phyloP scores from a whole-genome alignment of 2,113 vertebrate species.

The Cygnus atratus region DNA sequence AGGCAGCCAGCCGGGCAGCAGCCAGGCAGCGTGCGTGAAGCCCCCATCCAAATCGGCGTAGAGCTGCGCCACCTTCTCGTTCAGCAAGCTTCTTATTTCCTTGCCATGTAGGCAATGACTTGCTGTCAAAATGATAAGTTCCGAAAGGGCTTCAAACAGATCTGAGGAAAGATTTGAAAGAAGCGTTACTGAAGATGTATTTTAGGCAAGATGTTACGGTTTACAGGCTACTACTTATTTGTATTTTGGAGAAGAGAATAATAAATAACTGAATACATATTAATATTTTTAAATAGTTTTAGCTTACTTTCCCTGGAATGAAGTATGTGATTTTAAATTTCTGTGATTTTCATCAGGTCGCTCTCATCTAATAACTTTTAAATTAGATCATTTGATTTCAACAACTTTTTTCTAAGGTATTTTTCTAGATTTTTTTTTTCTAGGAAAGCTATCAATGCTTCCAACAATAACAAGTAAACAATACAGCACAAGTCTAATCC shows the following conservation, averaged over 20 bases:
- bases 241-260: background rate
- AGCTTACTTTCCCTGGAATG: background rate
- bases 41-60: slow-evolving; percentile 95
- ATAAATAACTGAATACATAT: background rate
- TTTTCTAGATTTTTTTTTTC: background rate
- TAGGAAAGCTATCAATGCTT: background rate
- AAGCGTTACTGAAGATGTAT: background rate
- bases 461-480: background rate
- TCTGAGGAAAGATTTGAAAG: slow-evolving; percentile 72
- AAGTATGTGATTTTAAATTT: background rate
- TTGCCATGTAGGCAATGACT: slow-evolving; percentile 94
- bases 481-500: background rate
- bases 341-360: background rate
- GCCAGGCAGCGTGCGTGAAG: slow-evolving; percentile 94
- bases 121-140: slow-evolving; percentile 97
- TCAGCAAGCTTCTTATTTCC: slow-evolving; percentile 88
- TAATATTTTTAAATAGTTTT: background rate
- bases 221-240: background rate
- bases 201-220: background rate
- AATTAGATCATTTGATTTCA: background rate
- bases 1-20: slow-evolving; percentile 93
- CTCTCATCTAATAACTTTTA: background rate
- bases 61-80: slow-evolving; percentile 90
- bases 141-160: slow-evolving; percentile 92
- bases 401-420: background rate